Evolutionary conservation across 2,888 invertebrate species (phyloP).

Genomic region (Carabus problematicus): DNA sequence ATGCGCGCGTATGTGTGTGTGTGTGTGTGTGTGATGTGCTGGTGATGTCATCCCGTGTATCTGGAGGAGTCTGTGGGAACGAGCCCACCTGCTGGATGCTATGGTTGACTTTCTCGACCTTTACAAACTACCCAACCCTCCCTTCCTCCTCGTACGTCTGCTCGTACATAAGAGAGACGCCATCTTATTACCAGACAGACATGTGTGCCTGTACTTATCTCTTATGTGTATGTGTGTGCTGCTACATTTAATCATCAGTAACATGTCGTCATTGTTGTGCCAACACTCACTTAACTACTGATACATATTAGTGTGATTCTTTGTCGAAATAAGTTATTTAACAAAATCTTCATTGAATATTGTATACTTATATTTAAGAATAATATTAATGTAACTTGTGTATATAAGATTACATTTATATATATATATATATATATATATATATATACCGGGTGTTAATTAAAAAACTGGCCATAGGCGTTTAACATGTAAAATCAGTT

Average conservation of each 20-base stretch:
- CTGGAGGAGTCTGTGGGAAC: slow-evolving; percentile 30
- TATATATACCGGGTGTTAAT: no score
- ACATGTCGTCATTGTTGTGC: background rate
- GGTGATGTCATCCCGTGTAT: no score
- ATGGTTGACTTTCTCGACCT: slow-evolving; percentile 34
- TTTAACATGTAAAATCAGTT: no score
- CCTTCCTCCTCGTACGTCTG: slow-evolving; percentile 3
- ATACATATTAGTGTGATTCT: no score
- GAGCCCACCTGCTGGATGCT: slow-evolving; percentile 36
- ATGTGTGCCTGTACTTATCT: background rate
- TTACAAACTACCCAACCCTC: slow-evolving; percentile 17
- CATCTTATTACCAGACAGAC: slow-evolving; percentile 5
- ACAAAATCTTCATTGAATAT: no score
- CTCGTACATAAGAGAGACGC: no score
- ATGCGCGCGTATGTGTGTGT: background rate
- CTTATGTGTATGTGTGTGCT: background rate
- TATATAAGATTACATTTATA: no score
- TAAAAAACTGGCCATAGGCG: no score
- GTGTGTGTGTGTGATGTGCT: background rate
- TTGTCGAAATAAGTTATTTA: no score
- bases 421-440: no score
- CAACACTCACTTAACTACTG: background rate
- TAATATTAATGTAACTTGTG: background rate
- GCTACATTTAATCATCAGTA: slow-evolving; percentile 7
- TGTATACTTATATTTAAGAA: no score